Evolutionary conservation across 2,888 invertebrate species (phyloP).

Genomic region (Hirtodrosophila duncani): DNA sequence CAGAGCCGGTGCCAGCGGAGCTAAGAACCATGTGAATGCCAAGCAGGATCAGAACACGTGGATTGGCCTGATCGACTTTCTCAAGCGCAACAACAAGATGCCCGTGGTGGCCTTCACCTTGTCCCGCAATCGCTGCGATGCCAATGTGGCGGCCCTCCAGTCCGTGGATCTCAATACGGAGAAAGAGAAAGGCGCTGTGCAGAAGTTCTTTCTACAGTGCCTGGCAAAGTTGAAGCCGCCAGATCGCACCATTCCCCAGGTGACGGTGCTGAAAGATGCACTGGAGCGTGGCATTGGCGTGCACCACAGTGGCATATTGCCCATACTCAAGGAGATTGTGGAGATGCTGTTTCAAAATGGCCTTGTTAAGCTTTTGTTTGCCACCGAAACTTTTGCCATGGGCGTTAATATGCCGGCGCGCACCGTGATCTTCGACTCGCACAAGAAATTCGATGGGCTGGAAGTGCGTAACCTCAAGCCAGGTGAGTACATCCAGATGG

Average conservation of each 20-base stretch:
- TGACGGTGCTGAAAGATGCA: conserved; percentile 83
- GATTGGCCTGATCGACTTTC: conserved; percentile 89
- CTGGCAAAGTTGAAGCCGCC: conserved; percentile 89
- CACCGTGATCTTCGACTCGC: conserved; percentile 97
- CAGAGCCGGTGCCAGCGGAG: conserved; percentile 29
- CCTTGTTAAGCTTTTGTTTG: conserved; percentile 93
- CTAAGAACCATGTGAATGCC: conserved; percentile 62
- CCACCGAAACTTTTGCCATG: conserved; percentile 99
- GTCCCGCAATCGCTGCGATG: conserved; percentile 83
- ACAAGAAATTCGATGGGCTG: conserved; percentile 93
- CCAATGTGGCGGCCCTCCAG: conserved; percentile 80
- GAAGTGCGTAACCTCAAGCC: conserved; percentile 87
- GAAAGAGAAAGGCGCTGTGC: conserved; percentile 90
- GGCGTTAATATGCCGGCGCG: conserved; percentile 99
- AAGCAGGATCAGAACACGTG: conserved; percentile 90
- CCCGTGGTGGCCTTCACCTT: conserved; percentile 97
- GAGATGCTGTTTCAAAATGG: conserved; percentile 97
- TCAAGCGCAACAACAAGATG: conserved; percentile 88
- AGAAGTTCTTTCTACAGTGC: conserved; percentile 91
- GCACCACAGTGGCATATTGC: conserved; percentile 98
- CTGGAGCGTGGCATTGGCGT: conserved; percentile 94
- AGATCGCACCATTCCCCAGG: conserved; percentile 94
- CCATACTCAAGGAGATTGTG: conserved; percentile 99
- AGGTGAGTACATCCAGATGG: conserved; percentile 99
- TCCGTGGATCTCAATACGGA: conserved; percentile 89